These are phyloP conservation scores for Strigamia maritima DNA, from an alignment of 2,888 invertebrate species.

Conservation along the genomic window DNA sequence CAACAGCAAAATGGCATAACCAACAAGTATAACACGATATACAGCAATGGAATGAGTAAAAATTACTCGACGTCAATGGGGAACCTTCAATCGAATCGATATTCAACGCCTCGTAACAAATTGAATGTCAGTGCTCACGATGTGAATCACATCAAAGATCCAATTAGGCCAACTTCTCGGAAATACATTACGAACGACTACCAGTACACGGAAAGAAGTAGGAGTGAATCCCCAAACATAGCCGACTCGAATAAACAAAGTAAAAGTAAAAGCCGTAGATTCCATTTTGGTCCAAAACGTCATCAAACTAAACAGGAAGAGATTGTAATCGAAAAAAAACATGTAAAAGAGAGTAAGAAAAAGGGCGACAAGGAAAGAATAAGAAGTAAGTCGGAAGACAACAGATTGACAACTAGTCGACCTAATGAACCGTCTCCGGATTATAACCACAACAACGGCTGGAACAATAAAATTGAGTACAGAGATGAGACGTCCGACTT, in stretches of 20 bases:
- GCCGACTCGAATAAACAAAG: neutral
- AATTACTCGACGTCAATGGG: slow-evolving; percentile 35
- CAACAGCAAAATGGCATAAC: slow-evolving; percentile 63
- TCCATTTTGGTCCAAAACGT: neutral
- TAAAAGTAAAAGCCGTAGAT: neutral
- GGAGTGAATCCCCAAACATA: neutral
- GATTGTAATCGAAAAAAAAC: slow-evolving; percentile 13
- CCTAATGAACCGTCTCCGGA: slow-evolving; percentile 33
- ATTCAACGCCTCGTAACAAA: neutral
- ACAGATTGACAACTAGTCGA: neutral
- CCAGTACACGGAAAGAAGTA: neutral
- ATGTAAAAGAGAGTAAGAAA: neutral
- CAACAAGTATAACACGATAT: neutral
- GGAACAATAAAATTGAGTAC: neutral
- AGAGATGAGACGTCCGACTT: neutral
- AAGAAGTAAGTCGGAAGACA: slow-evolving; percentile 8
- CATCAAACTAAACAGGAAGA: slow-evolving; percentile 26
- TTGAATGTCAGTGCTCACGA: slow-evolving; percentile 2
- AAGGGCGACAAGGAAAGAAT: neutral
- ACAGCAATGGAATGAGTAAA: slow-evolving; percentile 1
- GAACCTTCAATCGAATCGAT: slow-evolving; percentile 1
- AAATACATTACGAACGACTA: neutral
- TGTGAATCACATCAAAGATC: neutral
- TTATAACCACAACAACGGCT: slow-evolving; percentile 5
- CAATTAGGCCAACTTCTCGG: neutral